Evolutionary conservation across 1,140 invertebrate species (phyloP), one percentile per base, ranked within the genome.

Genomic region (Popillia japonica): DNA sequence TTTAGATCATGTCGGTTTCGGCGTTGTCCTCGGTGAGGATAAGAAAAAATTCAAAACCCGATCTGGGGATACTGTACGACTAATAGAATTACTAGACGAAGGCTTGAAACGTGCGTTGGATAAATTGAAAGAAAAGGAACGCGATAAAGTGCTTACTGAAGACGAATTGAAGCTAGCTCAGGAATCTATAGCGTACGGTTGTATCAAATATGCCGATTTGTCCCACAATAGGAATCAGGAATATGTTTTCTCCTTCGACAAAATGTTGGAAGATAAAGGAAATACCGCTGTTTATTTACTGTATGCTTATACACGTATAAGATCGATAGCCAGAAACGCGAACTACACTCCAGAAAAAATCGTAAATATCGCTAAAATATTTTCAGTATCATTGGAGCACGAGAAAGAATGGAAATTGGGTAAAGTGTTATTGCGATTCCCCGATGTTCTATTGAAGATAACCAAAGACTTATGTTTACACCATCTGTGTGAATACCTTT

Each of bases 41-140:
- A 98, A 96, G 86, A 99, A 99, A 86, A 99, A 99, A 87, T 99
- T 99, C 84, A 99, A 99, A 89, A 99, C 98, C 0, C 91, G 99
- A 76, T 99, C 98, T 40, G 98, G 98, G 6, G 98, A 99, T 81
- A 98, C 97, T 7, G 93, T 99, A 0, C 92, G 95, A 80, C 88
- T 99, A 0, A 90, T 91, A 9, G 95, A 99, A 82, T 89, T 99
- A n/a, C 88, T 99, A 6, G 94, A 99, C 85, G 98, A 99, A 91
- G 98, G 97, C 72, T 85, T 99, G 23, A 94, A 92, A 79, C 90
- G 96, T 77, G 90, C 97, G 8, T 86, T 93, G 76, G 93, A 95
- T 64, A 99, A 98, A 86, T 88, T 99, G 8, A 89, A 91, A 78
- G 97, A 99, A 84, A 99, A 99, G 83, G 96, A 92, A 76, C 89